Conservation (phyloP, 1,140 invertebrate genomes). For the Drosophila rufa region DNA sequence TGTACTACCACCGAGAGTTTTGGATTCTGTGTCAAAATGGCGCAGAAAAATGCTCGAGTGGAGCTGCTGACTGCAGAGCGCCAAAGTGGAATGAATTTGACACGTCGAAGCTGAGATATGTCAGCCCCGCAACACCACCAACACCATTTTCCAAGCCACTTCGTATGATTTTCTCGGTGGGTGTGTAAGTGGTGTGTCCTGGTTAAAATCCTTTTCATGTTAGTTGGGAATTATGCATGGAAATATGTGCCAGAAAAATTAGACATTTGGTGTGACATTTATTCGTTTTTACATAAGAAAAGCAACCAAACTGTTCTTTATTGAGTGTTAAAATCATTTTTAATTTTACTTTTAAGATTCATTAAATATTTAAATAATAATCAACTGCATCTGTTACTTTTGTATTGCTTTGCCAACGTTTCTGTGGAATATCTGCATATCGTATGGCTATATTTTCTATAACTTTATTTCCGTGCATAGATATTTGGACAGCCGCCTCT, state of each 20-base stretch:
- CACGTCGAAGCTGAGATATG: conserved; percentile 62
- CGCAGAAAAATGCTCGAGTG: conserved; percentile 71
- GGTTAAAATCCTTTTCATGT: conserved; percentile 30
- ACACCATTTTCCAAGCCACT: conserved; percentile 9
- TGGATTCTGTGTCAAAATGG: conserved; percentile 76
- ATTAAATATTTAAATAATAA: not conserved
- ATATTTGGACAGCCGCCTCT: conserved; percentile 7
- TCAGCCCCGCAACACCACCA: conserved; percentile 6
- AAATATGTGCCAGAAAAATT: conserved; percentile 13
- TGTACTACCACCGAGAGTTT: conserved; percentile 28
- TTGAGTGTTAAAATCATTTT: conserved; percentile 1
- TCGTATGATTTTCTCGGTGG: conserved; percentile 8
- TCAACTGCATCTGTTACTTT: not conserved
- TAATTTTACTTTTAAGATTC: not conserved
- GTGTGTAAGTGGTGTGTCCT: conserved; percentile 14
- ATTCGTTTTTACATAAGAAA: conserved; percentile 8
- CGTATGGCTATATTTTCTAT: conserved; percentile 4
- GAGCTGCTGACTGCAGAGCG: conserved; percentile 60
- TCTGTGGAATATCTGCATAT: conserved; percentile 1
- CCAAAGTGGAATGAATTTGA: conserved; percentile 55
- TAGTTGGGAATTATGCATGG: conserved; percentile 10
- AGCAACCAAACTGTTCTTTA: too few relatives aligned
- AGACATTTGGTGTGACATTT: conserved; percentile 15
- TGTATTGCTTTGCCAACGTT: not conserved
- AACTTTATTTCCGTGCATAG: conserved; percentile 14